Base-by-base conservation (phyloP, 1,140 invertebrate species). In the Heliconius eleuchia region DNA sequence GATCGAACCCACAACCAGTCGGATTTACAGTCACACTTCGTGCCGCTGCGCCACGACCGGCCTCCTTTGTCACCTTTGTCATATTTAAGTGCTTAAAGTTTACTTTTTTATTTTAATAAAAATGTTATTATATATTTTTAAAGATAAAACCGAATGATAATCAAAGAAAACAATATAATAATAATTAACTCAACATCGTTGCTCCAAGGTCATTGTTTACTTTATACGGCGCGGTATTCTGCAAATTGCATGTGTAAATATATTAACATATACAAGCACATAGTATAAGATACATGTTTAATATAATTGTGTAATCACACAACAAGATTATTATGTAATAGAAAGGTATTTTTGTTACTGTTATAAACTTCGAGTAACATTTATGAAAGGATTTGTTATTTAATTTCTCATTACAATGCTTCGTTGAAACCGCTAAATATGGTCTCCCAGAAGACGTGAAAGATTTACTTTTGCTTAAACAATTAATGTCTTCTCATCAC, bases 121-220 rank as follows among this genome's bases (percentile, higher is more conserved):
- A 46, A 16, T 16, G 42, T 8, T 60, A 60, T n/a, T 37, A 11
- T 9, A 37, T 37, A 37, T 60, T 27, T 60, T 60, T 60, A 60
- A 60, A 11, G 23, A 60, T 60, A 37, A 71, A 71, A 39, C 13
- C 18, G 3, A 71, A 71, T 37, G 30, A 71, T 34, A n/a, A 71
- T 19, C 18, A 34, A 57, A 74, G 73, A 74, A 55, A 7, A 74
- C 46, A 74, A 74, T 74, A 57, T 30, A n/a, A 74, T 37, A 55
- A 55, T 74, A 52, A 57, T 55, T 55, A 74, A 74, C 42, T 39
- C 52, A 55, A 66, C 60, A 74, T 57, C 30, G 30, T 23, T 55
- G 50, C 23, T 30, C 52, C 73, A 74, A 74, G 73, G 73, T 60
- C 50, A 50, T 30, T 74, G 71, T 72, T 72, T 72, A 72, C 71